Base-by-base conservation (phyloP, 2,888 invertebrate species). In the Hypomecis atomaria region DNA sequence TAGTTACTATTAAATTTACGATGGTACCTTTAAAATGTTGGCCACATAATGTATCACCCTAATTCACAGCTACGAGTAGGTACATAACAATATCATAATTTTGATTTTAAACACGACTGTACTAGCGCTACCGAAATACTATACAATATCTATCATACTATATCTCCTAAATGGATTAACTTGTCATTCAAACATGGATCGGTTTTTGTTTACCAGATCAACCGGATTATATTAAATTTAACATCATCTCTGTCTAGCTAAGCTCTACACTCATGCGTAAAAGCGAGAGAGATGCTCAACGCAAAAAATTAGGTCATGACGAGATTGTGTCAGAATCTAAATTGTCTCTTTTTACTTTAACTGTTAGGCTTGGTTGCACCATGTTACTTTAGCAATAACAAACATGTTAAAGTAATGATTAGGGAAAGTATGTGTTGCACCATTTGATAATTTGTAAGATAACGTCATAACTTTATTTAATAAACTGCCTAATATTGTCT, bases 121-220 rank as follows among this genome's bases (percentile, higher is more conserved):
- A 69, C 66, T 47, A 43, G 11, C 42, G 48, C 48, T 53, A 57
- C 43, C 54, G 10, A 61, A 34, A 47, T 38, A 59, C 56, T 53
- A 59, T 56, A 66, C 23, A 23, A 23, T 23, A 23, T 23, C 54
- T 48, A 45, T 63, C 53, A 42, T 56, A 42, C 13, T 55, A 38
- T 56, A 57, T 48, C 62, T 66, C 62, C 59, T 69, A 71, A 75
- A 70, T 62, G 72, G 78, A 77, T 80, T 77, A 80, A 62, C 68
- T 68, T 77, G 80, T 78, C 82, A 74, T 77, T 77, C 65, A 66
- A 71, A 71, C 66, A 71, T 69, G 70, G 56, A 64, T 65, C 62
- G 59, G 67, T 70, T 70, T 72, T 72, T 73, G 73, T 71, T 72
- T 68, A 63, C 62, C 62, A 64, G 65, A 70, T 70, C 63, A 69